Base-by-base conservation (phyloP, 2,888 invertebrate genomes). In the Ochropacha duplaris region DNA sequence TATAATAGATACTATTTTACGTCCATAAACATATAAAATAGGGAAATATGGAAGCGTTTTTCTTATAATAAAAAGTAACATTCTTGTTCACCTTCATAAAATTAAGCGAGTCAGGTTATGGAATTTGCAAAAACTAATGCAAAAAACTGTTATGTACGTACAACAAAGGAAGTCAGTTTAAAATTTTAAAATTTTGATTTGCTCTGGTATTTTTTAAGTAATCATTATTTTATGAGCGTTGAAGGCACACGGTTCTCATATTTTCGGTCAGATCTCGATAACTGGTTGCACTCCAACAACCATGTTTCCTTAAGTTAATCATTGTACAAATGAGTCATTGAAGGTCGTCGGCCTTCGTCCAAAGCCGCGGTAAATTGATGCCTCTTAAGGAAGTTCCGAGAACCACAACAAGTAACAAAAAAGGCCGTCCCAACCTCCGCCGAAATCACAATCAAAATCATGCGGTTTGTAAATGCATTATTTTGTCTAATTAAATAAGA, bases 351-450 rank as follows among this genome's bases (percentile, higher is more conserved):
- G 77, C 83, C 83, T 66, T 71, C 61, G 69, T 63, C 65, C 62
- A 74, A 69, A 72, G 74, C 79, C 79, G 77, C 78, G 62, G 70
- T 74, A 79, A 83, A 83, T 81, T 77, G 78, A 66, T 67, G 74
- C 69, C 75, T 76, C 76, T 77, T 75, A 76, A 78, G 80, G 80
- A 82, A 80, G 76, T 81, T 81, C 79, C 64, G 66, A 81, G 82
- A 84, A 83, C 68, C 74, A 68, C 71, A 69, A 72, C 58, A 71
- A 72, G 64, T 62, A 65, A 71, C 67, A 76, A 81, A 81, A 78
- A 80, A 76, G 31, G 57, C 54, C 68, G 69, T 66, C 64, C 71
- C 71, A 64, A 68, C 69, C 60, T 68, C 72, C 64, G 67, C 67
- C 69, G 66, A 71, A 69, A 69, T 78, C 76, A 79, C 76, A 74